Percentiles rank a stretch among this genome's conserved stretches.
These are phyloP conservation scores for Pilophorus perplexus DNA, from an alignment of 2,888 invertebrate species.

Conservation along the genomic window DNA sequence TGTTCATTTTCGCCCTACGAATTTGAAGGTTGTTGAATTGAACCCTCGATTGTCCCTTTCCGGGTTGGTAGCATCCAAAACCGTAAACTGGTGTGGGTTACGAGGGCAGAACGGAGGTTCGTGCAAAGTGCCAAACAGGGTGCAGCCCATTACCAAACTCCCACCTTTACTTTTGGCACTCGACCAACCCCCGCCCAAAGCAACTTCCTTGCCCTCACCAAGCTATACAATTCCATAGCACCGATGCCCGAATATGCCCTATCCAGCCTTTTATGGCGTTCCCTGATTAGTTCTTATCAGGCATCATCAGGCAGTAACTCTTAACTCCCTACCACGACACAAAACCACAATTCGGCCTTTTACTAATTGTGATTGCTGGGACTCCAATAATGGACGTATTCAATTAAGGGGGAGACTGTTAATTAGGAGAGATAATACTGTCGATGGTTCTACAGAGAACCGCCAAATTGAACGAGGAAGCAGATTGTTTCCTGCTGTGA, in stretches of 20 bases:
- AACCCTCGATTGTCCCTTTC: too few species aligned
- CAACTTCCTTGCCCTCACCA: neutral
- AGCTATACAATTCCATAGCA: too few species aligned
- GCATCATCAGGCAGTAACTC: slow-evolving; percentile 8
- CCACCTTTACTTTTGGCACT: slow-evolving; percentile 18
- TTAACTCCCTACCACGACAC: too few species aligned
- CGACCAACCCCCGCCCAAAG: neutral
- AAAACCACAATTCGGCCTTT: too few species aligned
- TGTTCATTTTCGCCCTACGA: too few species aligned
- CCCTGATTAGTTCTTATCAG: slow-evolving; percentile 23
- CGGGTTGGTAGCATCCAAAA: too few species aligned
- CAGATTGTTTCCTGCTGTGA: too few species aligned
- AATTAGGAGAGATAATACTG: neutral
- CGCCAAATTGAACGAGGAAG: too few species aligned
- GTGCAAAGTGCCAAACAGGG: slow-evolving; percentile 16
- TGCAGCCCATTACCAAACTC: neutral
- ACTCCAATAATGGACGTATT: neutral
- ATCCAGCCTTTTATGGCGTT: neutral
- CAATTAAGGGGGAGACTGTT: neutral
- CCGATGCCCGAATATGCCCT: slow-evolving; percentile 18
- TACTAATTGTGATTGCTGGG: neutral
- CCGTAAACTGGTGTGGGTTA: too few species aligned
- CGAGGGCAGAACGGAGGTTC: neutral
- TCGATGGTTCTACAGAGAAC: neutral
- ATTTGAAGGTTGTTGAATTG: too few species aligned